These are phyloP conservation scores for Zoanthus gigantus DNA, from an alignment of 92 coral and sea anemone genomes.

Conservation along the genomic window DNA sequence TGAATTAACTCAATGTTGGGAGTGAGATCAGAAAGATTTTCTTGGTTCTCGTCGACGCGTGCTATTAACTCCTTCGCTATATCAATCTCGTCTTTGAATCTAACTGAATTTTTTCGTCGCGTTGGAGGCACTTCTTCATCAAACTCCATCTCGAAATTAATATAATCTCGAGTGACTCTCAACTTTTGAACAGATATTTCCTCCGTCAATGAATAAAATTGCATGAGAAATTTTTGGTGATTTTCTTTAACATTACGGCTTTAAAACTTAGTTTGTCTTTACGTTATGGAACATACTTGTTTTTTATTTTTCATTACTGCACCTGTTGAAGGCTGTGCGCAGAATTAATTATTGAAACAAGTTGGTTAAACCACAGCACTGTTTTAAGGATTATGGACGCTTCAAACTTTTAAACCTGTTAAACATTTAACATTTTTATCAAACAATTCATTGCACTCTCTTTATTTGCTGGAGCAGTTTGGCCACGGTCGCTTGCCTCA, in stretches of 20 bases:
- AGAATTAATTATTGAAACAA: slow-evolving; percentile 21
- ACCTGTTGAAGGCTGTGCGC: slow-evolving; percentile 13
- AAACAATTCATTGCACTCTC: background rate
- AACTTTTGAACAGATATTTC: slow-evolving; percentile 29
- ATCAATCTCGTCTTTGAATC: slow-evolving; percentile 40
- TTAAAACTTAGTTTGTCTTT: background rate
- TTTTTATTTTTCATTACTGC: slow-evolving; percentile 10
- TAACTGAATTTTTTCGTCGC: slow-evolving; percentile 17
- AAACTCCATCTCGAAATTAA: slow-evolving; percentile 40
- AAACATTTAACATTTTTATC: background rate
- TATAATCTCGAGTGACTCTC: slow-evolving; percentile 13
- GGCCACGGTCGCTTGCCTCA: too few relatives aligned
- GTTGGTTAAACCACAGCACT: slow-evolving; percentile 7
- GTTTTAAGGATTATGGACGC: background rate
- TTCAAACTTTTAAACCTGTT: background rate
- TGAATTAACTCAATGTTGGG: slow-evolving; percentile 31
- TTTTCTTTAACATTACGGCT: slow-evolving; percentile 14
- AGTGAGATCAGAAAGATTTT: slow-evolving; percentile 15
- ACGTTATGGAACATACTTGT: background rate
- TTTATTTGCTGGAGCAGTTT: too few relatives aligned
- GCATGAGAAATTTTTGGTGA: slow-evolving; percentile 17
- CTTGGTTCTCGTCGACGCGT: slow-evolving; percentile 26
- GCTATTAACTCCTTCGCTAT: slow-evolving; percentile 36
- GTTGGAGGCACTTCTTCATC: slow-evolving; percentile 21
- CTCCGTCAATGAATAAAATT: slow-evolving; percentile 41